Evolutionary conservation across 2,888 invertebrate species (phyloP).

Genomic region (Agrypnus murinus): DNA sequence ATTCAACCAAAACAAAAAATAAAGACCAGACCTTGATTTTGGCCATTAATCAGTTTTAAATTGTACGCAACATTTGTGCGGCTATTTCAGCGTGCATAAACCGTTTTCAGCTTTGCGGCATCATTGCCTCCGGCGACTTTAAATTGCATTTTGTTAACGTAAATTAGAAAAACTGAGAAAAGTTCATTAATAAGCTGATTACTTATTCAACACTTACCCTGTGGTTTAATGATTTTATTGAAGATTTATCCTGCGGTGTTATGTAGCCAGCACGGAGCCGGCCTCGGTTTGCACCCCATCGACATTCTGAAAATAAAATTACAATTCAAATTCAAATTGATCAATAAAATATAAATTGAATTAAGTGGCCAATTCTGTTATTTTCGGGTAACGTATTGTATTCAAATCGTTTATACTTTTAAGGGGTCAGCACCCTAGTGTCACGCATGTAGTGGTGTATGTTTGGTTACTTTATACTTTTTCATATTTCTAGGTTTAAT

Average conservation of each 20-base stretch:
- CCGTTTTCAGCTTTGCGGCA: slow-evolving; percentile 4
- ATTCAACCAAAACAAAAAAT: neutral
- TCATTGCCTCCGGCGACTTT: slow-evolving; percentile 10
- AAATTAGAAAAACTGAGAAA: slow-evolving; percentile 12
- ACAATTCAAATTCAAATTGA: neutral
- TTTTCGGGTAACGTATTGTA: slow-evolving; percentile 27
- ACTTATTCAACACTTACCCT: slow-evolving; percentile 44
- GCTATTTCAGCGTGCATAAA: slow-evolving; percentile 12
- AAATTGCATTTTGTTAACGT: slow-evolving; percentile 4
- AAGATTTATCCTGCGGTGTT: slow-evolving; percentile 66
- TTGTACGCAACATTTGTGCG: neutral
- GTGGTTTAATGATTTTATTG: slow-evolving; percentile 49
- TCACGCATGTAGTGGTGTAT: slow-evolving; percentile 34
- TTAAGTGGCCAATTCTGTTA: slow-evolving; percentile 26
- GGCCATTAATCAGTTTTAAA: slow-evolving; percentile 35
- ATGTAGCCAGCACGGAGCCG: slow-evolving; percentile 66
- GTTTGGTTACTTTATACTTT: too few species aligned
- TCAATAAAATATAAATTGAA: slow-evolving; percentile 31
- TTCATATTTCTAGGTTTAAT: too few species aligned
- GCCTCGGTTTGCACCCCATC: slow-evolving; percentile 63
- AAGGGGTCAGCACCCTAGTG: slow-evolving; percentile 39
- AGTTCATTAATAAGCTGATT: slow-evolving; percentile 14
- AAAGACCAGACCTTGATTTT: slow-evolving; percentile 6
- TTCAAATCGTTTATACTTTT: slow-evolving; percentile 31
- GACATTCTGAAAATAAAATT: slow-evolving; percentile 63